Evolutionary conservation across 2,797 vertebrate species (phyloP), one percentile per base, ranked within the genome.

Genomic region (Megalops cyprinoides): DNA sequence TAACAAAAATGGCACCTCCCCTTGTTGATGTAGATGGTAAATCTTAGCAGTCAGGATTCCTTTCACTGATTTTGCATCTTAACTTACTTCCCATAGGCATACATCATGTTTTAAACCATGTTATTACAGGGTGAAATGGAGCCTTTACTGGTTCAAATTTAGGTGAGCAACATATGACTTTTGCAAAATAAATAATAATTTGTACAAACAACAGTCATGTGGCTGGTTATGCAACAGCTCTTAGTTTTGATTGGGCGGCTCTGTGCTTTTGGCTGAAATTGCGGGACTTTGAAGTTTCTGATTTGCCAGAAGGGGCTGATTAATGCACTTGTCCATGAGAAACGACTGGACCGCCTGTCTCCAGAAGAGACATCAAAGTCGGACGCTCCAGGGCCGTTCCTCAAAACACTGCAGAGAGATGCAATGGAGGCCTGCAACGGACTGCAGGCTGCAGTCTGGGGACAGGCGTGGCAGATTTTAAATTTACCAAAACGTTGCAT

Each of bases 221-320:
- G 42, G 44, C 15, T 75, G 10, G 49, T 82, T 82, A 82, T 48
- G 49, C 34, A 77, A 82, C 7, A 4, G 25, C 4, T 25, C 58
- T 69, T 42, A 15, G 4, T 34, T 49, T 1, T 34, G 62, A 69
- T 71, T 44, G 46, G 37, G 39, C 1, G 14, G 49, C 28, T 31
- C 37, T 65, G 31, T 23, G 65, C 9, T 69, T 31, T 65, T 34
- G 39, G 51, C 60, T 69, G 31, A 67, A 56, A 67, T 34, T n/a
- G 42, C 39, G 49, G 4, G 4, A 58, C 62, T 12, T 76, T n/a
- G 1, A 2, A 42, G 9, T 1, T 37, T n/a, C 20, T 18, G 39
- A 9, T 31, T 58, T 39, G 75, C 60, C 60, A 18, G 14, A n/a
- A 44, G 60, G 56, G 28, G 46, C 49, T 81, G n/a, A 23, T 37